Evolutionary conservation across 2,797 vertebrate species (phyloP).

Genomic region (Smutsia temminckii): DNA sequence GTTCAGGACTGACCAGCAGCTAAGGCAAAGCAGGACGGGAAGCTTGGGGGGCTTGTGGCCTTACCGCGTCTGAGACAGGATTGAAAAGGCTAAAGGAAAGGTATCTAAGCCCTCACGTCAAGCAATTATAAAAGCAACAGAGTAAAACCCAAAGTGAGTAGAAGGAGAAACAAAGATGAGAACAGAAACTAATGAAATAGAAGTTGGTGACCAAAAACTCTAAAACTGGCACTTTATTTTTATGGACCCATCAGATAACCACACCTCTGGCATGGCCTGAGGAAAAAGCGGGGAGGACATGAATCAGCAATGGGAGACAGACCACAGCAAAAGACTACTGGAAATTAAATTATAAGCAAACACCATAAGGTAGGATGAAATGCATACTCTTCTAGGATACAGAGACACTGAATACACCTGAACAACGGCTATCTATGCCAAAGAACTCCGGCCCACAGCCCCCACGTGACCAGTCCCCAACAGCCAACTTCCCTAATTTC

Average conservation of each 20-base stretch:
- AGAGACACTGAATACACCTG: not conserved
- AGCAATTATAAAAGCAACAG: not conserved
- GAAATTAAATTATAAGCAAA: not conserved
- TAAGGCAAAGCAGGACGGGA: too few relatives aligned
- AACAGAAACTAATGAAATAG: not conserved
- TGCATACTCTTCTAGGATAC: not conserved
- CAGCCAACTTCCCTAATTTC: not conserved
- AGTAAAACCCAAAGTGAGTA: not conserved
- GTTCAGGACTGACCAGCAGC: too few relatives aligned
- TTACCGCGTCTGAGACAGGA: not conserved
- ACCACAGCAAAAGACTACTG: not conserved
- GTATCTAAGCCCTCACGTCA: too few relatives aligned
- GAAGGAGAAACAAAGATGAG: not conserved
- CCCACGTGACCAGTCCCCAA: not conserved
- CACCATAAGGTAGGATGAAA: not conserved
- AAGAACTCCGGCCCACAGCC: not conserved
- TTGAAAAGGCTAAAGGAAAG: too few relatives aligned
- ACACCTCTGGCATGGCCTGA: not conserved
- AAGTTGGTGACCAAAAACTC: not conserved
- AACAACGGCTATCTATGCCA: not conserved
- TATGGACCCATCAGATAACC: not conserved
- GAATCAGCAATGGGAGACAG: not conserved
- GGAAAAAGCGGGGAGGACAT: too few relatives aligned
- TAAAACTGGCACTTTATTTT: not conserved
- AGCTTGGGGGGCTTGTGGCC: not conserved